phyloP scores from a whole-genome alignment of 2,888 invertebrate species.

The Macropis europaea region DNA sequence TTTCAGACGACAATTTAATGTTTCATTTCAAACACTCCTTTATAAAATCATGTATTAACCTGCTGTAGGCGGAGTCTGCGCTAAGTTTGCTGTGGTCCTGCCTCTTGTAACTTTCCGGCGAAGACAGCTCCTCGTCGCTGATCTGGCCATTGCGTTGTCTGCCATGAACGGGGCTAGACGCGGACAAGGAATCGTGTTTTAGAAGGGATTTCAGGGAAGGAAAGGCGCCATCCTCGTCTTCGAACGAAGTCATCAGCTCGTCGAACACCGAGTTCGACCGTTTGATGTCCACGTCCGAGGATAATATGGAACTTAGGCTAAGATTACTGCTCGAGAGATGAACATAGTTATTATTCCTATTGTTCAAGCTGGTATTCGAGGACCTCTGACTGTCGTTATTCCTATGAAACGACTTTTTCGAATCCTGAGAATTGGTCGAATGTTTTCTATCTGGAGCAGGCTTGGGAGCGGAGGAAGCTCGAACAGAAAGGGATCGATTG shows the following conservation, averaged over 20 bases:
- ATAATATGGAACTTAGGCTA: conserved; percentile 72
- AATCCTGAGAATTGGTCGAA: not conserved
- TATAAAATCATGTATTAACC: conserved; percentile 82
- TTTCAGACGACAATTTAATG: too few species aligned
- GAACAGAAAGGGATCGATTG: conserved; percentile 68
- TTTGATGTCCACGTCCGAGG: conserved; percentile 72
- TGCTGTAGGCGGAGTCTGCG: conserved; percentile 92
- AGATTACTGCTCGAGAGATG: conserved; percentile 69
- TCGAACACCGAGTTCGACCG: conserved; percentile 81
- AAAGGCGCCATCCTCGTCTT: conserved; percentile 82
- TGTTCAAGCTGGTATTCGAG: conserved; percentile 41
- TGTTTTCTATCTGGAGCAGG: conserved; percentile 60
- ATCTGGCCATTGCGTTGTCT: conserved; percentile 61
- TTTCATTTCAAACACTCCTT: too few species aligned
- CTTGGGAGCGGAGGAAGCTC: conserved; percentile 67
- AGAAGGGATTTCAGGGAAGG: conserved; percentile 79
- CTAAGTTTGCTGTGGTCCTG: conserved; percentile 77
- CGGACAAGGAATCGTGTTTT: conserved; percentile 76
- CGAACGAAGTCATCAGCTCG: conserved; percentile 86
- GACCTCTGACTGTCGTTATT: conserved; percentile 31
- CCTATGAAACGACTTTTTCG: conserved; percentile 1
- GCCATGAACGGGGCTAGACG: conserved; percentile 71
- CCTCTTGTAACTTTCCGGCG: conserved; percentile 74
- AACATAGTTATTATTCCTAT: conserved; percentile 51
- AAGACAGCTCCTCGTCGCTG: conserved; percentile 74